Conservation (phyloP, 2,113 vertebrate species). For the Pteronura brasiliensis region DNA sequence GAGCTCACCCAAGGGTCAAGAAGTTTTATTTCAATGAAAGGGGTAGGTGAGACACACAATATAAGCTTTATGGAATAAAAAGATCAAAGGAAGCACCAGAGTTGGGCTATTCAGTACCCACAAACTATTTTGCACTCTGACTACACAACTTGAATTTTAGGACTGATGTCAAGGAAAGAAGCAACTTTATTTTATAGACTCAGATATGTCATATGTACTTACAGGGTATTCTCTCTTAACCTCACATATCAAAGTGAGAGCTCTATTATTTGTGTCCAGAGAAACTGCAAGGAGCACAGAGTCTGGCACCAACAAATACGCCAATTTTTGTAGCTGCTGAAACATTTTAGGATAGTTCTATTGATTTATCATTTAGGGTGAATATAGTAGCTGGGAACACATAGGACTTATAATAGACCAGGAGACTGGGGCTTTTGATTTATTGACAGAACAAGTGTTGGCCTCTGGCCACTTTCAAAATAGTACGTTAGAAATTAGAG, state of each 20-base stretch:
- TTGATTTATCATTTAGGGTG: not conserved
- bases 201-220: not conserved
- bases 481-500: not conserved
- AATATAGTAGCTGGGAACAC: not conserved
- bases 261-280: conserved; percentile 28
- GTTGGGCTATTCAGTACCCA: not conserved
- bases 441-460: not conserved
- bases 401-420: not conserved
- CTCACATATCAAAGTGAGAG: conserved; percentile 6
- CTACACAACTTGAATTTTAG: not conserved
- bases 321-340: not conserved
- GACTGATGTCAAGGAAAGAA: conserved; percentile 26
- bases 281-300: not conserved
- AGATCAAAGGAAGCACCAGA: not conserved
- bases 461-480: not conserved
- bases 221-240: conserved; percentile 21
- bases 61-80: not conserved
- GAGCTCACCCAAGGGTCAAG: not conserved
- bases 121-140: not conserved
- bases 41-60: not conserved
- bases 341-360: not conserved
- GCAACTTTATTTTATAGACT: conserved; percentile 36
- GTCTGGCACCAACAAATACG: not conserved
- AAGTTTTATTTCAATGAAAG: not conserved
- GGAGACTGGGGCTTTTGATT: not conserved